Evolutionary conservation across 2,797 vertebrate genomes (phyloP).

Genomic region (Danio kyathit): DNA sequence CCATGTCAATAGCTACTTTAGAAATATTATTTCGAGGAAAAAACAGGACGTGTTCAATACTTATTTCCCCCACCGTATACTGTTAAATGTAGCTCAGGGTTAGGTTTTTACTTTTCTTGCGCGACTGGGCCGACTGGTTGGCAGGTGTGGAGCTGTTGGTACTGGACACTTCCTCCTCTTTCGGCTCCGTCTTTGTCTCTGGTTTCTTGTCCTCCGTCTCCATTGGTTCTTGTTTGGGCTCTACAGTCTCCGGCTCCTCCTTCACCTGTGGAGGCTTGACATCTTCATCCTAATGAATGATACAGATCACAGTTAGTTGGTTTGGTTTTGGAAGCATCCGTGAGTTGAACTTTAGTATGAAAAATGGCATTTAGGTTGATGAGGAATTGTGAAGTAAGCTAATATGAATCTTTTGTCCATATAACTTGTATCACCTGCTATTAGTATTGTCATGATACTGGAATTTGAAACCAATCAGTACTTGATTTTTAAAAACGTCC

Average conservation of each 20-base stretch:
- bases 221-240: slow-evolving; percentile 88
- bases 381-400: too few species aligned
- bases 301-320: not conserved
- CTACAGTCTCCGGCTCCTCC: slow-evolving; percentile 83
- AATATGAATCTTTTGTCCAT: too few species aligned
- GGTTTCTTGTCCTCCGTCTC: slow-evolving; percentile 92
- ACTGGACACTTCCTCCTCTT: slow-evolving; percentile 89
- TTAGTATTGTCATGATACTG: too few species aligned
- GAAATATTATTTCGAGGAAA: too few species aligned
- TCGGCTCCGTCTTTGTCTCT: slow-evolving; percentile 86
- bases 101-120: slow-evolving; percentile 89
- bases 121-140: slow-evolving; percentile 88
- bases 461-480: too few species aligned
- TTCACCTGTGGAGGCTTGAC: slow-evolving; percentile 80
- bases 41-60: too few species aligned
- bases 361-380: too few species aligned
- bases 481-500: too few species aligned
- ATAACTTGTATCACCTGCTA: too few species aligned
- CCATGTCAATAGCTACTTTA: too few species aligned
- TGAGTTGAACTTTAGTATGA: too few species aligned
- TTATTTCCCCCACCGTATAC: too few species aligned
- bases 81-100: not conserved
- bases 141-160: slow-evolving; percentile 81
- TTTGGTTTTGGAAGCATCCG: not conserved
- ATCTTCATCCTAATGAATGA: slow-evolving; percentile 79